Evolutionary conservation across 2,888 invertebrate genomes (phyloP).

Genomic region (Apodemia hepburni): DNA sequence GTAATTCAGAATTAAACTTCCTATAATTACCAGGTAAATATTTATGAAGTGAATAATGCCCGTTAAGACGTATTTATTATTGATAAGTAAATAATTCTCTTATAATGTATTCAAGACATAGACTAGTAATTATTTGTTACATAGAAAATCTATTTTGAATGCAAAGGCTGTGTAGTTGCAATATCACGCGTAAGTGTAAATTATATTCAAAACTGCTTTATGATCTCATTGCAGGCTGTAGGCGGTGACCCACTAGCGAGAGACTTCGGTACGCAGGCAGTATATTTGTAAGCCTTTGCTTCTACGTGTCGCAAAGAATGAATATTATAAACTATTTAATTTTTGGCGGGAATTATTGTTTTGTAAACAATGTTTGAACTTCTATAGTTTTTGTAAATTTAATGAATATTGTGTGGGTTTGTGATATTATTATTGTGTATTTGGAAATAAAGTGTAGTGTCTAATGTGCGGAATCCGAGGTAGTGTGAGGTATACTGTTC

Average conservation of each 20-base stretch:
- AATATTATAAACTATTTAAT: conserved; percentile 13
- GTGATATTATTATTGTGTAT: conserved; percentile 20
- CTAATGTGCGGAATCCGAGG: conserved; percentile 46
- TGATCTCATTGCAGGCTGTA: conserved; percentile 69
- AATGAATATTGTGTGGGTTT: conserved; percentile 12
- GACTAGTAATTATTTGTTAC: conserved; percentile 4
- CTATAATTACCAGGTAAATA: neutral
- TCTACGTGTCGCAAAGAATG: conserved; percentile 36
- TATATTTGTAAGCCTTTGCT: conserved; percentile 49
- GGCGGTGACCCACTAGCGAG: conserved; percentile 64
- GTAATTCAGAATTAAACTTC: too few relatives aligned
- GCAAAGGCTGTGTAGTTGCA: conserved; percentile 45
- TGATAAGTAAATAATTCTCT: neutral
- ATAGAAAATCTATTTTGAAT: conserved; percentile 24
- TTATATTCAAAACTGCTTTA: conserved; percentile 60
- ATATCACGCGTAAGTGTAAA: conserved; percentile 53
- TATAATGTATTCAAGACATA: conserved; percentile 8
- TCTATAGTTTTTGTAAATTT: conserved; percentile 23
- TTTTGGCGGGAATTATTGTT: conserved; percentile 38
- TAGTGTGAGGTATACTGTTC: conserved; percentile 33
- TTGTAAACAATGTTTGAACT: conserved; percentile 2
- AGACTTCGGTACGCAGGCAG: conserved; percentile 45
- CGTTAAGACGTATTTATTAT: neutral
- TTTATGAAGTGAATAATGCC: neutral
- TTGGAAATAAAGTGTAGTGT: conserved; percentile 26